A percentile compares a stretch with the other conserved stretches of the same genome.
These are phyloP conservation scores for Holocentrus rufus DNA, from an alignment of 2,797 vertebrate species.

Conservation along the genomic window DNA sequence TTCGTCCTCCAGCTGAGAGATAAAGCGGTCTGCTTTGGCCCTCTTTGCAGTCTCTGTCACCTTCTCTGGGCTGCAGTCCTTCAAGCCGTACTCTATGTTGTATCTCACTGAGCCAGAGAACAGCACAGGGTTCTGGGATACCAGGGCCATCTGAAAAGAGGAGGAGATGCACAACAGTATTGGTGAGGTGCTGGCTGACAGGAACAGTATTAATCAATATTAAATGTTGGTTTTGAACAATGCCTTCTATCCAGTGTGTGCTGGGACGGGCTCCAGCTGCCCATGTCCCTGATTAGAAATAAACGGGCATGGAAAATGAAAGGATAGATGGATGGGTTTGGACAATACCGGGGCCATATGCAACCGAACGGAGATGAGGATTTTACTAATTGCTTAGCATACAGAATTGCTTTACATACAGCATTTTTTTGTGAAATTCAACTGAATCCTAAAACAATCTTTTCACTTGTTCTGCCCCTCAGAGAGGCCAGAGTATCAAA, in stretches of 20 bases:
- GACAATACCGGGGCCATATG: constrained; percentile 82
- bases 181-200: not conserved
- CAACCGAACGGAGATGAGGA: not conserved
- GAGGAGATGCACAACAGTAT: not conserved
- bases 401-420: not conserved
- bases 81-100: constrained; percentile 88
- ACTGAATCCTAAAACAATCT: no score
- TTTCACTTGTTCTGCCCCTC: no score
- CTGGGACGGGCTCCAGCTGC: no score
- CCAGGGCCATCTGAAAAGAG: constrained; percentile 80
- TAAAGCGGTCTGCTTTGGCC: constrained; percentile 77
- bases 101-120: constrained; percentile 87
- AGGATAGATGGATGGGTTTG: no score
- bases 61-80: constrained; percentile 62
- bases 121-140: constrained; percentile 89
- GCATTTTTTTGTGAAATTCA: no score
- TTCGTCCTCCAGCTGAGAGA: constrained; percentile 73
- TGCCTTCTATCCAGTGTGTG: no score
- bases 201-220: constrained; percentile 66
- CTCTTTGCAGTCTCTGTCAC: constrained; percentile 72
- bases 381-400: not conserved
- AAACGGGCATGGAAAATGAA: no score
- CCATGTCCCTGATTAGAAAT: no score
- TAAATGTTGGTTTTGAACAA: no score
- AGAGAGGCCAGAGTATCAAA: no score